These are phyloP conservation scores for Nomada fucata DNA, from an alignment of 2,888 invertebrate genomes.

Conservation along the genomic window DNA sequence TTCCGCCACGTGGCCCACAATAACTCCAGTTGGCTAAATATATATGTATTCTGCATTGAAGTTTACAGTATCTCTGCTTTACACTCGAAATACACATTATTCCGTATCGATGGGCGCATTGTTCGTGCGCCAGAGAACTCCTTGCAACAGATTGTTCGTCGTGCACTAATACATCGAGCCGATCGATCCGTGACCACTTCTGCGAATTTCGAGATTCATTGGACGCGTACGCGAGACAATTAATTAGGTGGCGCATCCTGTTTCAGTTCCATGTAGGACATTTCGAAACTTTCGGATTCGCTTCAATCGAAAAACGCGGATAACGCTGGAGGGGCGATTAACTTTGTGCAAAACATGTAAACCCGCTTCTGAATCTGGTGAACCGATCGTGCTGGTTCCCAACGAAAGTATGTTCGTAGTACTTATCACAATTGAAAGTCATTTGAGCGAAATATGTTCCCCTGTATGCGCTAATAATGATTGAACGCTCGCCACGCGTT, in stretches of 20 bases:
- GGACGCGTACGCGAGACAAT: slow-evolving; percentile 9
- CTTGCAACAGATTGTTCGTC: slow-evolving; percentile 37
- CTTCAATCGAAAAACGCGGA: neutral
- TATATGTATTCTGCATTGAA: slow-evolving; percentile 34
- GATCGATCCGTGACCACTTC: slow-evolving; percentile 43
- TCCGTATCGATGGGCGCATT: slow-evolving; percentile 41
- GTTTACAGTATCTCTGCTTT: slow-evolving; percentile 51
- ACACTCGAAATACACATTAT: slow-evolving; percentile 53
- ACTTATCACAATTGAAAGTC: neutral
- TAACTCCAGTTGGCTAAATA: slow-evolving; percentile 34
- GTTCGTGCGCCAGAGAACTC: slow-evolving; percentile 31
- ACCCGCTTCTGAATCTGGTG: neutral
- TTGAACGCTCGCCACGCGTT: neutral
- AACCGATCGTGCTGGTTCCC: neutral
- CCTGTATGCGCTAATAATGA: neutral
- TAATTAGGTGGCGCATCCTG: neutral
- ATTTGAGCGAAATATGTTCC: neutral
- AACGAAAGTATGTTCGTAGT: slow-evolving; percentile 1
- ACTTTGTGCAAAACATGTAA: neutral
- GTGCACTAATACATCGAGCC: slow-evolving; percentile 34
- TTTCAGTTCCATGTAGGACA: neutral
- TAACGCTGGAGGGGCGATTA: neutral
- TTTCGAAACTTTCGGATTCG: slow-evolving; percentile 4
- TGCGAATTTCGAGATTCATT: slow-evolving; percentile 23
- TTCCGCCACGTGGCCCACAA: slow-evolving; percentile 24